Evolutionary conservation across 2,797 vertebrate species (phyloP).

Genomic region (Myotis pilosus): DNA sequence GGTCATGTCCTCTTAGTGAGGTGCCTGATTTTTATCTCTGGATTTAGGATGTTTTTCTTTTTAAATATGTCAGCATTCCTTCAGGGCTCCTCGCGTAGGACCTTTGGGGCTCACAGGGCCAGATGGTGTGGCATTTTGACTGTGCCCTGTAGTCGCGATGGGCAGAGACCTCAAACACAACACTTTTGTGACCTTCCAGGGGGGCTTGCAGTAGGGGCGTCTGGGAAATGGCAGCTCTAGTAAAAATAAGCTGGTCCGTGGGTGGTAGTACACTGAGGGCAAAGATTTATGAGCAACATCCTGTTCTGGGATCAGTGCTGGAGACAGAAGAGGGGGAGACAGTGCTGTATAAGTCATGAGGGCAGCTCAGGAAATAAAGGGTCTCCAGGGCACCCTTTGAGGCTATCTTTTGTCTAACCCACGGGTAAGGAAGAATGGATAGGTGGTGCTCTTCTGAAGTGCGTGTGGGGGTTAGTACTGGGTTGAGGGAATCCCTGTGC

Average conservation of each 20-base stretch:
- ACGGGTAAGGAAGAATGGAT: background rate
- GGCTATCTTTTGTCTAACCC: background rate
- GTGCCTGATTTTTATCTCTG: background rate
- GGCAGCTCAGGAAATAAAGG: slow-evolving; percentile 51
- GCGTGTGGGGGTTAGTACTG: background rate
- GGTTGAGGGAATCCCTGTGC: background rate
- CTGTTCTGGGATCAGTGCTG: slow-evolving; percentile 60
- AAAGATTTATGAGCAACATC: slow-evolving; percentile 71
- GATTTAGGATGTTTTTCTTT: background rate
- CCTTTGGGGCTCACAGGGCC: background rate
- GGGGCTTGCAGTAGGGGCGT: background rate
- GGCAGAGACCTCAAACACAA: background rate
- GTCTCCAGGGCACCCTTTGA: background rate
- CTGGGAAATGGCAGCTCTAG: slow-evolving; percentile 57
- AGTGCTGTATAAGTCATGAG: slow-evolving; percentile 21
- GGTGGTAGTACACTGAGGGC: slow-evolving; percentile 52
- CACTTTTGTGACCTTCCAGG: background rate
- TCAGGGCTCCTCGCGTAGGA: background rate
- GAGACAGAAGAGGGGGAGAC: slow-evolving; percentile 22
- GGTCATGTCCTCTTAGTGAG: background rate
- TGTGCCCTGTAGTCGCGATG: background rate
- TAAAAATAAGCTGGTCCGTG: slow-evolving; percentile 65
- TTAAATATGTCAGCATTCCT: background rate
- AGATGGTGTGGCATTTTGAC: background rate
- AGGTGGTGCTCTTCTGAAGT: background rate